Evolutionary conservation across 2,888 invertebrate genomes (phyloP).

Genomic region (Tenthredo scrophulariae): DNA sequence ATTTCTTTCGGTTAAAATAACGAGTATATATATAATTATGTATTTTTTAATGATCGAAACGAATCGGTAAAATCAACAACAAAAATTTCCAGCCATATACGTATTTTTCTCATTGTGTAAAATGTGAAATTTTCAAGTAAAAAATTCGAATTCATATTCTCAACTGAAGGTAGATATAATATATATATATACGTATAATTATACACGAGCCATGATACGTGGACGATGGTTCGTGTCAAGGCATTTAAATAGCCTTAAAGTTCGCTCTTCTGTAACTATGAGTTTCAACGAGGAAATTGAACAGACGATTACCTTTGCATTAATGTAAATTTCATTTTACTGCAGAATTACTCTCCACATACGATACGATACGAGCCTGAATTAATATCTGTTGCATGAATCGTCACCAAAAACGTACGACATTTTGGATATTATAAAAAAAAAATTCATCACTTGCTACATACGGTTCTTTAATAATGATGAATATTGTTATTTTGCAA

Average conservation of each 20-base stretch:
- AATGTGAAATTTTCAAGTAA: neutral
- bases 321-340: neutral
- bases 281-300: conserved; percentile 19
- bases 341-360: neutral
- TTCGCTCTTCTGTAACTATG: conserved; percentile 17
- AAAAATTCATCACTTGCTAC: neutral
- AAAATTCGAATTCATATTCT: conserved; percentile 5
- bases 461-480: neutral
- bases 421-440: neutral
- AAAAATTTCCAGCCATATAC: neutral
- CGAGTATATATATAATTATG: neutral
- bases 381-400: neutral
- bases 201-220: neutral
- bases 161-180: neutral
- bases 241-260: conserved; percentile 16
- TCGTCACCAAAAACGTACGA: neutral
- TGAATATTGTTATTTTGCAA: neutral
- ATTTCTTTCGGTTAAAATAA: neutral
- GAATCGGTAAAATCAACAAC: neutral
- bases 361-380: neutral
- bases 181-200: neutral
- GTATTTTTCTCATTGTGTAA: neutral
- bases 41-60: neutral
- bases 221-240: conserved; percentile 20
- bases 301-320: conserved; percentile 29